Base-by-base conservation (phyloP, 1,140 invertebrate genomes). In the Pseudomyrmex flavicornis region DNA sequence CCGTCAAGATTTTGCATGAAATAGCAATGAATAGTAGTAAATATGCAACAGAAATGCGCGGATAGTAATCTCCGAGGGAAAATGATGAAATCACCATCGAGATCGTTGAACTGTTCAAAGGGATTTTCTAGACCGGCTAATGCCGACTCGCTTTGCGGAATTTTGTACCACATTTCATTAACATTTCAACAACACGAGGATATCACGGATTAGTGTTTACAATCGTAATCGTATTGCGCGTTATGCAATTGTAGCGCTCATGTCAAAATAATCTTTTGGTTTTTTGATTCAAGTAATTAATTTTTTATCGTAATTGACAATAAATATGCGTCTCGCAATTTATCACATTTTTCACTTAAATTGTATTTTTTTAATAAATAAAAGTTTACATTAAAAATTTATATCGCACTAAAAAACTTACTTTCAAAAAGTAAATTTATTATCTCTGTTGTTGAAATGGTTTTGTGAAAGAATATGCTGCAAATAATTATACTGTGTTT, bases 61-160 rank as follows among this genome's bases (percentile, higher is more conserved):
- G 15, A 79, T 48, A 10, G 35, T 58, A 10, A 26, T 79, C 52
- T 79, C 65, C 13, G n/a, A 52, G 69, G 63, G 15, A 17, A 69
- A 69, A 69, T 79, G 20, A 69, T 58, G 52, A 69, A 79, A 79
- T 79, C 10, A 59, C 10, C 26, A 52, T 76, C 52, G 46, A 54
- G 15, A 69, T 79, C 44, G 15, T 58, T 20, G 10, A 12, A 54
- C 52, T 56, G 22, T 3, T 35, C 63, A 7, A 7, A 20, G 74
- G 48, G 20, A 63, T 52, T 75, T 56, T 63, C 48, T 65, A n/a
- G 10, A 52, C 3, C 35, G 1, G 50, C 4, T 54, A 50, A 63
- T 75, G 46, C 1, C 13, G 13, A 26, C 65, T 15, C 17, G n/a
- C 66, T 68, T 35, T 35, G 35, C 56, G 5, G 5, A 56, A 79